Evolutionary conservation across 2,797 vertebrate species (phyloP).

Genomic region (Setipinna tenuifilis): DNA sequence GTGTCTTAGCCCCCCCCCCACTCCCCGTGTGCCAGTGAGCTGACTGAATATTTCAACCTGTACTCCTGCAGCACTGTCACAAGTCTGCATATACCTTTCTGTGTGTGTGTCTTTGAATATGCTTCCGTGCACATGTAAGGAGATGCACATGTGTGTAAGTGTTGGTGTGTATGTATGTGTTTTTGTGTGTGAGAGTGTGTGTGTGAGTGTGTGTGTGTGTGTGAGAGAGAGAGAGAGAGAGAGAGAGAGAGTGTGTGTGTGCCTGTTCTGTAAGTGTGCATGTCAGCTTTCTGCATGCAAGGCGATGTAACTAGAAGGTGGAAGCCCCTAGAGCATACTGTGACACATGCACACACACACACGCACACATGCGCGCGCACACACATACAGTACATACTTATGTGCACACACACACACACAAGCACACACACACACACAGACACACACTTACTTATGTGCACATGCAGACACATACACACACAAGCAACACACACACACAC

Average conservation of each 20-base stretch:
- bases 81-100: too few relatives aligned
- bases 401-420: neutral
- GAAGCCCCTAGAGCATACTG: constrained; percentile 21
- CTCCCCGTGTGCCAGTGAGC: too few relatives aligned
- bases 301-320: neutral
- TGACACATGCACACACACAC: constrained; percentile 25
- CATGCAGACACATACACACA: neutral
- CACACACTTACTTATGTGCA: too few relatives aligned
- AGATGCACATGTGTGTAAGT: constrained; percentile 1
- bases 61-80: too few relatives aligned
- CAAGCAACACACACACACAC: neutral
- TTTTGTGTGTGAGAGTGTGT: constrained; percentile 30
- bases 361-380: neutral
- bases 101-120: too few relatives aligned
- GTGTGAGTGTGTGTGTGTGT: constrained; percentile 27
- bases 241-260: neutral
- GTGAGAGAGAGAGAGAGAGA: neutral
- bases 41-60: too few relatives aligned
- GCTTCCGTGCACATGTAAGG: too few relatives aligned
- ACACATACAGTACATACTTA: neutral
- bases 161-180: constrained; percentile 26
- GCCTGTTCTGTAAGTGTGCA: neutral
- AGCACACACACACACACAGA: neutral
- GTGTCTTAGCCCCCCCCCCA: too few relatives aligned
- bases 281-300: too few relatives aligned